Base-by-base conservation (phyloP, 2,797 vertebrate species). In the Xyrichtys novacula region DNA sequence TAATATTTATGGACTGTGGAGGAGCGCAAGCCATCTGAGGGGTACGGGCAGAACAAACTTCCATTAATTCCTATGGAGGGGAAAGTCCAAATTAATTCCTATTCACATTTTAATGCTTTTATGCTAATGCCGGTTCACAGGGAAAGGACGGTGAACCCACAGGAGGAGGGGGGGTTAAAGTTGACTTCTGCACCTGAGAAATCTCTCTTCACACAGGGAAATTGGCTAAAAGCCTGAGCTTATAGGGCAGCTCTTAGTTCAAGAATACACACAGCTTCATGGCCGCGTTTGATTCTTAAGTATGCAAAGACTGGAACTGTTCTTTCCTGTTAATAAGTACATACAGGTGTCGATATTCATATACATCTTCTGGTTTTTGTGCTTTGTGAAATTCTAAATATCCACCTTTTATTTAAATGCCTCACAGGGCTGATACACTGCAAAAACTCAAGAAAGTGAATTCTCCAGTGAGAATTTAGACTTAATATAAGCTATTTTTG, bases 81-180 rank as follows among this genome's bases (percentile, higher is more conserved):
- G 93, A 94, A 94, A 93, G 93, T 93, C 93, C 91, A 95, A 95
- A 95, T 95, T 94, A 94, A 95, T 94, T 94, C 91, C 92, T 92
- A 92, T 94, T 95, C 94, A 91, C 92, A 94, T 93, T 94, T 92
- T 94, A 94, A 95, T 95, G 91, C 90, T 76, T 94, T 95, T 94
- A 95, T 95, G 94, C 93, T 93, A 95, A 95, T 95, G 86, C 40
- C 0, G 79, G 86, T 89, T 90, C 83, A 86, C 85, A 89, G 85
- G 86, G 89, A 85, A 78, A 79, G 77, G 84, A 85, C 44, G 73
- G 71, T 61, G 83, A 83, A 74, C 88, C 89, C 94, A 91, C 69
- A 82, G 86, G 91, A 92, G 89, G 86, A 88, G 77, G 76, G 83
- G 78, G 86, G 89, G 92, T 90, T 90, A 89, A 91, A 91, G 91